Evolutionary conservation across 2,888 invertebrate genomes (phyloP), one percentile per base, ranked within the genome.

Genomic region (Dicroscelio sp.): DNA sequence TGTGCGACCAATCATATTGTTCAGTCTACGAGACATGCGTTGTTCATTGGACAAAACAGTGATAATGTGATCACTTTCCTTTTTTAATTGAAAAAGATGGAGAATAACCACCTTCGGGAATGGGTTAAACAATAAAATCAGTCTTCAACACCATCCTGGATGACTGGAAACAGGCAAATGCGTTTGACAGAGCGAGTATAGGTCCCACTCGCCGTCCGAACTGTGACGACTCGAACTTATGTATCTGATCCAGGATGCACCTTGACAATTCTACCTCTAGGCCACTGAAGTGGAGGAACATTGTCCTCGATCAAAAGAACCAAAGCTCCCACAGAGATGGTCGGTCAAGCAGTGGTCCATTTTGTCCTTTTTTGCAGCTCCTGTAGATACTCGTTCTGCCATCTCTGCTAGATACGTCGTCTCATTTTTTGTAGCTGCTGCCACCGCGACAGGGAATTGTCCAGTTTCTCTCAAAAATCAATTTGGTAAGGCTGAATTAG

Each of bases 221-320:
- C 48, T 1, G 43, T 71, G 1, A 43, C 43, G 3, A 71, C 43
- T 27, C 69, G 69, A 43, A 71, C 17, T 14, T 43, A 25, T 23
- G 43, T 27, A n/a, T 71, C 69, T 14, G 38, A 17, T 25, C 69
- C 69, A 43, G 69, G 69, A n/a, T 43, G 27, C 4, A 23, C 27
- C 25, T 27, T 10, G 17, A 48, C 48, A 25, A 75, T 23, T 20
- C 75, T 55, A 6, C 55, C 75, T 20, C 33, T 31, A n/a, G 75
- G 75, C 75, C 75, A 75, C 20, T 58, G 6, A n/a, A 76, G 60
- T 17, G 60, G 60, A 1, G 76, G 60, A 10, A 38, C 27, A 2
- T n/a, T n/a, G 5, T 71, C 71, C 2, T 71, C 71, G 8, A 71
- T 27, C 0, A 71, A 4, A 3, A 71, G 48, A 10, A 71, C 48